These are phyloP conservation scores for Macrosteles quadrilineatus DNA, from an alignment of 1,140 invertebrate species.

Conservation along the genomic window DNA sequence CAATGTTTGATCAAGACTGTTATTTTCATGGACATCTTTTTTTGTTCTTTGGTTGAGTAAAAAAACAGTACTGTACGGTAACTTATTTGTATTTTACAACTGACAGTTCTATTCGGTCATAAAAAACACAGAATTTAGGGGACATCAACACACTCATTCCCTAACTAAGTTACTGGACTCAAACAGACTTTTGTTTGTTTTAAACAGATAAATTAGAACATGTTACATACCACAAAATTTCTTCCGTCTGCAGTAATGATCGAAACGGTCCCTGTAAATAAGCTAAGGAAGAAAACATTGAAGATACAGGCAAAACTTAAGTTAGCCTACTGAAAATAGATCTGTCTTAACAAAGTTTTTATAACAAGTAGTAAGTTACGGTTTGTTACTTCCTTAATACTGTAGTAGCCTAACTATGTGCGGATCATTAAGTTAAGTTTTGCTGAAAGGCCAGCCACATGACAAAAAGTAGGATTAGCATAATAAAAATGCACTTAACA, in stretches of 20 bases:
- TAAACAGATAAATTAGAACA: slow-evolving; percentile 13
- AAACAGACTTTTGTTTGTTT: background rate
- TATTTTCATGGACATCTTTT: too few species aligned
- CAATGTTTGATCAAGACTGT: too few species aligned
- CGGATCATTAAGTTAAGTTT: too few species aligned
- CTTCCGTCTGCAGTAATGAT: slow-evolving; percentile 94
- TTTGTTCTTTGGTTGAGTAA: too few species aligned
- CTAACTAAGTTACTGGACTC: background rate
- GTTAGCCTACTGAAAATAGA: background rate
- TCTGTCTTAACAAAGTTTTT: background rate
- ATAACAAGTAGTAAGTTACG: slow-evolving; percentile 1
- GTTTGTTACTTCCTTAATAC: slow-evolving; percentile 26
- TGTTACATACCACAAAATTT: slow-evolving; percentile 85
- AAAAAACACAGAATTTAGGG: slow-evolving; percentile 21
- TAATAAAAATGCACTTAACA: background rate
- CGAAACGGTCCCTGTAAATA: slow-evolving; percentile 76
- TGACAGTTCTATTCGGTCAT: slow-evolving; percentile 1
- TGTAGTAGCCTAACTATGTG: background rate
- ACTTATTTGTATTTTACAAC: background rate
- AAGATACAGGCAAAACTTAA: slow-evolving; percentile 15
- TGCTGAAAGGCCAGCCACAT: background rate
- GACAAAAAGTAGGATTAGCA: background rate
- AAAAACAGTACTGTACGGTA: too few species aligned
- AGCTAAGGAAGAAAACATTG: slow-evolving; percentile 50
- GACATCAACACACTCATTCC: slow-evolving; percentile 51